Evolutionary conservation across 2,888 invertebrate species (phyloP).

Genomic region (Trisateles emortualis): DNA sequence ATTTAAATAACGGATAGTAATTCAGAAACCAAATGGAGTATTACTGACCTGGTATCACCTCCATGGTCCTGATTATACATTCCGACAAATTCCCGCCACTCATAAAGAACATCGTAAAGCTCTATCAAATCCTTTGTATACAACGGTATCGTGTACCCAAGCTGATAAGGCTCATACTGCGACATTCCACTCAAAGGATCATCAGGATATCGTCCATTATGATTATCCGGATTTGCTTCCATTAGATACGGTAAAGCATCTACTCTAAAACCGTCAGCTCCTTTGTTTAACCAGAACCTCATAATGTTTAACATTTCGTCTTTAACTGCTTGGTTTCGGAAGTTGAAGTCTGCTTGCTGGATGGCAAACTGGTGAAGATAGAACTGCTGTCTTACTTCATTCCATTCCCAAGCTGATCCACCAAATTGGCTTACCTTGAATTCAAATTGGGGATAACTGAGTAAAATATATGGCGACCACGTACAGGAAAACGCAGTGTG

Average conservation of each 20-base stretch:
- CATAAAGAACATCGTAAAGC: constrained; percentile 84
- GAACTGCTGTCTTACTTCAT: constrained; percentile 87
- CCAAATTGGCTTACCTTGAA: constrained; percentile 85
- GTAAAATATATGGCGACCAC: background rate
- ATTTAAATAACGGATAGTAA: background rate
- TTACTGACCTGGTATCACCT: constrained; percentile 74
- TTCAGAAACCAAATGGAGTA: too few relatives aligned
- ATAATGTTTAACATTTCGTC: constrained; percentile 88
- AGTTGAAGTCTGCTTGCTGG: constrained; percentile 90
- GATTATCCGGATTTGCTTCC: constrained; percentile 79
- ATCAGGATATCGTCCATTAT: constrained; percentile 75
- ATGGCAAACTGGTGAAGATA: constrained; percentile 90
- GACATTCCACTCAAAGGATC: constrained; percentile 80
- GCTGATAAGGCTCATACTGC: constrained; percentile 79
- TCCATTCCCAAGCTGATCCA: constrained; percentile 90
- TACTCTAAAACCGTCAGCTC: constrained; percentile 92
- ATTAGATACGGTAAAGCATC: constrained; percentile 88
- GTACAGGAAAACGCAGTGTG: too few relatives aligned
- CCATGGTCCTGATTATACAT: constrained; percentile 71
- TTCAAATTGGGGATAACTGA: background rate
- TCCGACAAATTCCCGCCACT: constrained; percentile 87
- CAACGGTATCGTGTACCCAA: constrained; percentile 86
- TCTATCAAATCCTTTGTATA: constrained; percentile 88
- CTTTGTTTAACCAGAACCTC: constrained; percentile 91
- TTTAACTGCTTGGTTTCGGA: constrained; percentile 85